Evolutionary conservation across 2,113 vertebrate species (phyloP).

Genomic region (Gasterosteus nipponicus): DNA sequence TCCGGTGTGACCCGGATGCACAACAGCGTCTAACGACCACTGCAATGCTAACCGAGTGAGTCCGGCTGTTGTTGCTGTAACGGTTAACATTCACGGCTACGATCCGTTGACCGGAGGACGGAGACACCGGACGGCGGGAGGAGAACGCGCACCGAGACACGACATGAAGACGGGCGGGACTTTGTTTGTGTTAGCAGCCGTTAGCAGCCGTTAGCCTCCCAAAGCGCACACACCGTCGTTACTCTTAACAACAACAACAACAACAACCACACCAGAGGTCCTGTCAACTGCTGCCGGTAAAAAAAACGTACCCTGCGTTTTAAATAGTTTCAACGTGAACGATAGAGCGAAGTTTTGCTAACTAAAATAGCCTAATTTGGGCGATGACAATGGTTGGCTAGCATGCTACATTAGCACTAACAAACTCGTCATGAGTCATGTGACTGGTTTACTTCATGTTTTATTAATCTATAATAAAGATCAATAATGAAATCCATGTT

Average conservation of each 20-base stretch:
- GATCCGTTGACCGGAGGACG: neutral
- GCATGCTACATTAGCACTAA: slow-evolving; percentile 13
- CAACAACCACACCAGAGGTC: neutral
- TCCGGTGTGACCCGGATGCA: neutral
- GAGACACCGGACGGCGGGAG: too few species aligned
- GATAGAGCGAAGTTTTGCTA: neutral
- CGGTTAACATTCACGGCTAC: neutral
- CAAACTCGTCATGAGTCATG: slow-evolving; percentile 13
- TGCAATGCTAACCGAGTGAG: neutral
- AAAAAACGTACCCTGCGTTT: neutral
- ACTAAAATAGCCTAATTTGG: neutral
- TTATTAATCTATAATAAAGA: too few species aligned
- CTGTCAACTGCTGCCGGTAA: neutral
- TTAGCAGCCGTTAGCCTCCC: neutral
- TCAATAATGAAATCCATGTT: too few species aligned
- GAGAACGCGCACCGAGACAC: too few species aligned
- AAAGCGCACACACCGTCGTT: neutral
- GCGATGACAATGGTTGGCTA: neutral
- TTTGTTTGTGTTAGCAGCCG: neutral
- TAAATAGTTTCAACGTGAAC: neutral
- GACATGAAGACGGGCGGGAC: neutral
- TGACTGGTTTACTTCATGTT: slow-evolving; percentile 12
- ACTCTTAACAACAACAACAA: neutral
- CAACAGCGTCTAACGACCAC: neutral
- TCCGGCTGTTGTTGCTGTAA: neutral